Conservation (phyloP, 2,797 vertebrate species). For the Hylomyscus alleni region DNA sequence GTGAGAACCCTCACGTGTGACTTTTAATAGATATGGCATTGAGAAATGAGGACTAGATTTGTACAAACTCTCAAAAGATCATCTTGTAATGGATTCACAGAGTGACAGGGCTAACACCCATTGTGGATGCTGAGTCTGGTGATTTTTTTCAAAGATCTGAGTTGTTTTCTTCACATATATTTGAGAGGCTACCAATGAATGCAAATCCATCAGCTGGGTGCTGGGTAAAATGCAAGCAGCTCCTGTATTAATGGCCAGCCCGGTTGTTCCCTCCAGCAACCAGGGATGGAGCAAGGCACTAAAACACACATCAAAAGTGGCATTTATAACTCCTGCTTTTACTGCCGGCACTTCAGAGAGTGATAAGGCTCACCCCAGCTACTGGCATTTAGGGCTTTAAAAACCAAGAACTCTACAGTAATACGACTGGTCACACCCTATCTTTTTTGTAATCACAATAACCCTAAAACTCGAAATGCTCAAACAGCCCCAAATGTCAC, state of each 20-base stretch:
- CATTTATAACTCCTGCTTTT: conserved; percentile 69
- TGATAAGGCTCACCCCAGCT: conserved; percentile 64
- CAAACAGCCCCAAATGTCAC: neutral
- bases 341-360: conserved; percentile 65
- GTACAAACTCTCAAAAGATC: neutral
- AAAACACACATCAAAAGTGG: conserved; percentile 72
- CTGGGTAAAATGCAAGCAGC: neutral
- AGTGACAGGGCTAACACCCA: neutral
- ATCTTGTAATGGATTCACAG: neutral
- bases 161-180: neutral
- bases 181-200: neutral
- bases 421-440: neutral
- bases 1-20: neutral
- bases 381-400: conserved; percentile 4
- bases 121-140: neutral
- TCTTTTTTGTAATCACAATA: neutral
- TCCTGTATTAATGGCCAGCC: neutral
- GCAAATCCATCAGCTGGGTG: neutral
- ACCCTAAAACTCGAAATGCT: conserved; percentile 52
- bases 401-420: conserved; percentile 8
- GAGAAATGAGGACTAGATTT: conserved; percentile 30
- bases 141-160: neutral
- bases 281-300: conserved; percentile 33
- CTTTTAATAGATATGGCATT: neutral
- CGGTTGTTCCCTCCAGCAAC: conserved; percentile 40